Evolutionary conservation across 2,888 invertebrate species (phyloP), one percentile per base, ranked within the genome.

Genomic region (Plutella xylostella): DNA sequence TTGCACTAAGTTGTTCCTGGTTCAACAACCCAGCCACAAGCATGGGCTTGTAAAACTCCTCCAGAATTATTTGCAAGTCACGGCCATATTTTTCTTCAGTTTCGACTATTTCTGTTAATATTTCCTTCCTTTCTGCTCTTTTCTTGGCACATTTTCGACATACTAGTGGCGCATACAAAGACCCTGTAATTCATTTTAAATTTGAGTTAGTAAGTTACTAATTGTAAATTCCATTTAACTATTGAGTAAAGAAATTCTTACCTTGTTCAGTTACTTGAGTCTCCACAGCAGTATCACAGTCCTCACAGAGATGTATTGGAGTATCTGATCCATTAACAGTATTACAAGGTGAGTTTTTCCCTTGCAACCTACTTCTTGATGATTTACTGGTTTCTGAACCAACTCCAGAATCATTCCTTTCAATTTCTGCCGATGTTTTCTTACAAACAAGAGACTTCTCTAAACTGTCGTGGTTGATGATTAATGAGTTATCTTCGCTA

Each of bases 61-160:
- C 96, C 57, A 95, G 85, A 56, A 97, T 92, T 46, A 97, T 96
- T 67, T 93, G 91, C 57, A 97, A 83, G 72, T 97, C 97, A 44
- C 96, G 87, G 17, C 96, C 96, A 66, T 97, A 97, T 64, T 96
- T 97, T 65, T 96, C 92, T 77, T 97, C 97, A 2, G 97, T 97
- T 76, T 97, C 97, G 4, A 96, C 93, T 50, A 97, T 95, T 85
- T 97, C 97, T 3, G 92, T 92, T 43, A 97, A 92, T 28, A 96
- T 97, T 83, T 97, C 96, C 64, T 96, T 95, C 45, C 97, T 87
- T 68, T 97, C 97, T 7, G 92, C 89, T 45, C 96, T 87, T 62
- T 93, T 92, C 65, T 95, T 93, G 47, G 90, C 87, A 70, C 97
- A 97, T 68, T 95, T 94, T 51, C 93, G 87, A 72, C 96, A 97